Evolutionary conservation across 2,797 vertebrate genomes (phyloP).

Genomic region (Etheostoma perlongum): DNA sequence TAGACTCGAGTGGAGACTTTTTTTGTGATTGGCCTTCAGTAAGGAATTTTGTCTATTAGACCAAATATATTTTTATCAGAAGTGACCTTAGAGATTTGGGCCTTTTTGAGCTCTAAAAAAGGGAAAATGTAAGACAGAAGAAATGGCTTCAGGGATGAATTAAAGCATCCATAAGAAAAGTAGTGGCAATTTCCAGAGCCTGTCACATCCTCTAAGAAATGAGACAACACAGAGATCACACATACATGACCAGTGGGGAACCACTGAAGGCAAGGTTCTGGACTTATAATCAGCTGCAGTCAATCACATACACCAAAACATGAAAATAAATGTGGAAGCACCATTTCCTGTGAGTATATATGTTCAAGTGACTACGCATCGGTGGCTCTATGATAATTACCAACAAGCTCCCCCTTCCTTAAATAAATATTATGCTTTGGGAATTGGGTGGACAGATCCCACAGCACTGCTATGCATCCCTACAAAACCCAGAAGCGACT

Average conservation of each 20-base stretch:
- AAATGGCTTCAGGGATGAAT: slow-evolving; percentile 63
- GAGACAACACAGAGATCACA: slow-evolving; percentile 68
- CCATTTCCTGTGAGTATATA: not conserved
- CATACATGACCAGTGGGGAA: slow-evolving; percentile 54
- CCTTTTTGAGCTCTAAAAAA: slow-evolving; percentile 16
- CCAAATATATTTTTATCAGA: slow-evolving; percentile 16
- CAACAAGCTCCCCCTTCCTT: slow-evolving; percentile 33
- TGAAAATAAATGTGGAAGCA: slow-evolving; percentile 29
- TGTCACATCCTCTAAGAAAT: slow-evolving; percentile 71
- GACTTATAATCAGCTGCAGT: slow-evolving; percentile 54
- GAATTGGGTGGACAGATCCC: slow-evolving; percentile 18
- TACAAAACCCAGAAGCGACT: slow-evolving; percentile 54
- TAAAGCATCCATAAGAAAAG: slow-evolving; percentile 63
- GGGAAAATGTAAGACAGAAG: slow-evolving; percentile 33
- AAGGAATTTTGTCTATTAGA: slow-evolving; percentile 1
- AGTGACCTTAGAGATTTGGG: slow-evolving; percentile 22
- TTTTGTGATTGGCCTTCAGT: not conserved
- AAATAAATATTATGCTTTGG: slow-evolving; percentile 44
- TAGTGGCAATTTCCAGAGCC: slow-evolving; percentile 66
- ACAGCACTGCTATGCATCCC: slow-evolving; percentile 17
- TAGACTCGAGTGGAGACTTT: not conserved
- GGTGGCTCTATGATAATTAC: slow-evolving; percentile 27
- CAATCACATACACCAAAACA: slow-evolving; percentile 49
- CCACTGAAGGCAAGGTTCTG: slow-evolving; percentile 49
- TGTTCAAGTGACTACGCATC: slow-evolving; percentile 21